phyloP scores from a whole-genome alignment of 2,113 vertebrate species.

The Psittacula cyanocephala region DNA sequence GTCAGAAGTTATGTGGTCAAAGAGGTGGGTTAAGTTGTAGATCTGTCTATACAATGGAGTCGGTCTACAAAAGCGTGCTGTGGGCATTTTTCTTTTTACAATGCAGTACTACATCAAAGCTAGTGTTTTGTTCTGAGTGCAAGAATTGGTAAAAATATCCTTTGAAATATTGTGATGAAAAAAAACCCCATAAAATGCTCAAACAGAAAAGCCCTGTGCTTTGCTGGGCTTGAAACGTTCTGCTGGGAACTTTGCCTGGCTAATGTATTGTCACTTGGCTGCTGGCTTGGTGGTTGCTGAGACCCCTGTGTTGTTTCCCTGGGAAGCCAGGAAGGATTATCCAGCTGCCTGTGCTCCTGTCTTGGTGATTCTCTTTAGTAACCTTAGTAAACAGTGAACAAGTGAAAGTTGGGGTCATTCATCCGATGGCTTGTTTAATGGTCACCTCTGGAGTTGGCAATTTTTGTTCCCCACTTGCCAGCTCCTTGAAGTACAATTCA shows the following conservation, averaged over 20 bases:
- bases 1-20: neutral
- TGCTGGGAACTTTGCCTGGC: neutral
- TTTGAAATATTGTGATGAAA: neutral
- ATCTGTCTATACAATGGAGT: neutral
- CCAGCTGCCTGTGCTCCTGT: neutral
- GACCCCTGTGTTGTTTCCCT: neutral
- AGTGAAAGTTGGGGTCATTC: neutral
- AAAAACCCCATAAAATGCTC: neutral
- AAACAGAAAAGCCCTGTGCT: neutral
- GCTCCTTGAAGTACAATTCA: neutral
- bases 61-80: neutral
- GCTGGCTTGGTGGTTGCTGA: neutral
- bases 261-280: neutral
- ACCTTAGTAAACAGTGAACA: neutral
- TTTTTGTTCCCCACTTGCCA: neutral
- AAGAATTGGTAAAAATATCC: neutral
- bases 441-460: neutral
- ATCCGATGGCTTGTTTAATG: neutral
- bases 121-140: neutral
- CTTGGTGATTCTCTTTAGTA: neutral
- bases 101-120: accelerated
- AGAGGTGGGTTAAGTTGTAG: neutral
- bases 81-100: neutral
- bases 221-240: neutral
- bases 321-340: neutral